phyloP scores from a whole-genome alignment of 2,113 vertebrate genomes.

The Proterorhinus semilunaris region DNA sequence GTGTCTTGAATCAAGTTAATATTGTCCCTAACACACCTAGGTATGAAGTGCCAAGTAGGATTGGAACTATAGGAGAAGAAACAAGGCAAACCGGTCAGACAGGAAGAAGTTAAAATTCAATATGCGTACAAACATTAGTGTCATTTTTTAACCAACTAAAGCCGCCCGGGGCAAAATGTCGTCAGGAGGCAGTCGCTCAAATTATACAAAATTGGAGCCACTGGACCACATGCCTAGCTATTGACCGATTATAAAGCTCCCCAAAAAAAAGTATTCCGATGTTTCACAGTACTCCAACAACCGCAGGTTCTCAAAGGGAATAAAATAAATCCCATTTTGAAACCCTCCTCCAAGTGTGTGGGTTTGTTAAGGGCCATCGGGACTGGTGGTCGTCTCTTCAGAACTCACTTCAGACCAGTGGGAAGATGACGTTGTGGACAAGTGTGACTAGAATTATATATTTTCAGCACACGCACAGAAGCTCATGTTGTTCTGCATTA shows the following conservation, averaged over 20 bases:
- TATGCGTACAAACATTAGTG: background rate
- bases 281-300: slow-evolving; percentile 1
- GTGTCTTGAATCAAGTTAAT: slow-evolving; percentile 17
- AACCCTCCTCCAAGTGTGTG: slow-evolving; percentile 2
- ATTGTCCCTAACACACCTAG: slow-evolving; percentile 17
- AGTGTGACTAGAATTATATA: background rate
- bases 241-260: background rate
- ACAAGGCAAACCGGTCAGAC: background rate
- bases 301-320: slow-evolving; percentile 5
- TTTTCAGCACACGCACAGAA: background rate
- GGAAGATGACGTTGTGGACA: background rate
- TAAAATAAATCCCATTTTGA: slow-evolving; percentile 10
- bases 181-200: background rate
- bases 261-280: slow-evolving; percentile 5
- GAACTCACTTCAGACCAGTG: background rate
- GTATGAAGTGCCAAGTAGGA: background rate
- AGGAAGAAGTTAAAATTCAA: background rate
- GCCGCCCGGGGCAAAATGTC: background rate
- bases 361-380: background rate
- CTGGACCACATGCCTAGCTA: slow-evolving; percentile 19
- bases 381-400: background rate
- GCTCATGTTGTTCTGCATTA: too few relatives aligned
- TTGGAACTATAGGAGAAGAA: background rate
- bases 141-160: background rate
- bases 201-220: background rate